Evolutionary conservation across 2,888 invertebrate genomes (phyloP), one percentile per base, ranked within the genome.

Genomic region (Yponomeuta cagnagella): DNA sequence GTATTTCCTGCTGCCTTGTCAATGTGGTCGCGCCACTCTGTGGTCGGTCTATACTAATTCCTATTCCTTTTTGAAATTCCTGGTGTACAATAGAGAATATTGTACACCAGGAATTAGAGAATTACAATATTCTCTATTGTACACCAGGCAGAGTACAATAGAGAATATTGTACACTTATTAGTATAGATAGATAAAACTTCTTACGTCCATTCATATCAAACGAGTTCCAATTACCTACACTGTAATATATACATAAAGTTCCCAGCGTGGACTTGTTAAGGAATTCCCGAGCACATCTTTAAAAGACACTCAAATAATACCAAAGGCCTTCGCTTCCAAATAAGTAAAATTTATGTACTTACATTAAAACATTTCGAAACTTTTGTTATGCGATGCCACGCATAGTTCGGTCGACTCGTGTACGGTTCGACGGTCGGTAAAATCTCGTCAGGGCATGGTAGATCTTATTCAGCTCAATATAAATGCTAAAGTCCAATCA

Each of bases 341-440:
- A 64, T 64, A 64, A 64, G 64, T 64, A 10, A n/a, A 64, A n/a
- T 64, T 64, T 64, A 64, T 64, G 64, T 33, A 33, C 33, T 23
- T 23, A 64, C 64, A 64, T 23, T 64, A 23, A 30, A 52, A 52
- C 52, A 8, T 52, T 52, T 52, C 52, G 52, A 8, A 52, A 52
- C 52, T 10, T 52, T 52, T 52, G 52, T 52, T 52, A 52, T 4
- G 52, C 12, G 52, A 52, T 52, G 52, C 52, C 52, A 52, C 52
- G 52, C 52, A 52, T 52, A 52, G 52, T 52, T 52, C 6, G 52
- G 52, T 52, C 12, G 6, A 8, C 52, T 52, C 12, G 10, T 12
- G 52, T 52, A 12, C 52, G 2, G 10, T 52, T 8, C 33, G 33
- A 33, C 33, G 33, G 33, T 33, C 33, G 33, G 33, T 33, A 33